Conservation (phyloP, 2,888 invertebrate species). For the Nymphalis polychloros region DNA sequence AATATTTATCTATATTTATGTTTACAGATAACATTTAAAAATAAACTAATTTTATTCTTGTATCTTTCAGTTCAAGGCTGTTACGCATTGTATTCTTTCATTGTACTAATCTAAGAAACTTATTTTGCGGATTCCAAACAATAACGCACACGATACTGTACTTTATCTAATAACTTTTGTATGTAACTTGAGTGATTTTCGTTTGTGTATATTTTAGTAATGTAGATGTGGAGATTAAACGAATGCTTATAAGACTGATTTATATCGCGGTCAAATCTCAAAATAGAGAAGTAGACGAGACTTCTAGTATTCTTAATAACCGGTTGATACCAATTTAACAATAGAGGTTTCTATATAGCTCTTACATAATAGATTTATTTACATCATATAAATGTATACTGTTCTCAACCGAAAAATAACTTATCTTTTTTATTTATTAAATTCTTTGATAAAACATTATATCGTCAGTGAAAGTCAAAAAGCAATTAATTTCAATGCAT, state of each 20-base stretch:
- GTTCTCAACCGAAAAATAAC: no score
- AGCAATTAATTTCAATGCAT: not conserved
- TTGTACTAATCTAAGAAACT: slow-evolving; percentile 36
- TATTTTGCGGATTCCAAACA: slow-evolving; percentile 26
- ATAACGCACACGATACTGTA: slow-evolving; percentile 11
- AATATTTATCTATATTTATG: slow-evolving; percentile 7
- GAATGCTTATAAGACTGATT: slow-evolving; percentile 33
- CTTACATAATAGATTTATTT: no score
- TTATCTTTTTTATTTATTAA: no score
- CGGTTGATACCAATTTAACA: slow-evolving; percentile 1
- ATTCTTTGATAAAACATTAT: no score
- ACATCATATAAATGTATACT: no score
- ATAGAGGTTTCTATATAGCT: not conserved
- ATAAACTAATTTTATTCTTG: slow-evolving; percentile 26
- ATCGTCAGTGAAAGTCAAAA: no score
- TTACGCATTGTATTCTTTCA: slow-evolving; percentile 18
- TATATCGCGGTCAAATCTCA: slow-evolving; percentile 32
- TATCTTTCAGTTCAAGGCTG: slow-evolving; percentile 36
- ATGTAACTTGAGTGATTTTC: slow-evolving; percentile 12
- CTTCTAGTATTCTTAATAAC: slow-evolving; percentile 2
- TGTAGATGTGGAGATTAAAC: slow-evolving; percentile 36
- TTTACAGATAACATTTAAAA: slow-evolving; percentile 17
- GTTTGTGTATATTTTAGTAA: slow-evolving; percentile 4
- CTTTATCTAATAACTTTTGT: slow-evolving; percentile 8
- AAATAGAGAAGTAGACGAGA: slow-evolving; percentile 26